phyloP scores from a whole-genome alignment of 2,888 invertebrate species.

The Metopia argyrocephala region DNA sequence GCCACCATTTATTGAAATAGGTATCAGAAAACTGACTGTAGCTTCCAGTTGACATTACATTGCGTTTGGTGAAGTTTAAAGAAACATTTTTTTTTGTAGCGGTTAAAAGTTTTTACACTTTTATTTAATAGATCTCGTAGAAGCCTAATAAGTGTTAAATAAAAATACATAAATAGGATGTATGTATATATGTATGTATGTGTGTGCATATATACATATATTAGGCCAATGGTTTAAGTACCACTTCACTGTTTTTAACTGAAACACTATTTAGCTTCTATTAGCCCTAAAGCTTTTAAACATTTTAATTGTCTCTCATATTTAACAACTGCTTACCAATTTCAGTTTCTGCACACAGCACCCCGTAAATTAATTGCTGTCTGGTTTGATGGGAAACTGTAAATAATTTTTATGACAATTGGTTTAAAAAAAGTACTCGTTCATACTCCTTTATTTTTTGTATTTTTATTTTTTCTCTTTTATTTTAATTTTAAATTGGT shows the following conservation, averaged over 20 bases:
- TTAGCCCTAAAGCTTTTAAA: conserved; percentile 9
- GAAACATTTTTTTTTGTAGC: no score
- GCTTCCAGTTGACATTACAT: no score
- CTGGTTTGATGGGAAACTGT: conserved; percentile 65
- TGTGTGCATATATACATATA: no score
- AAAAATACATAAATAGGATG: no score
- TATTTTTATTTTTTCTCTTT: neutral
- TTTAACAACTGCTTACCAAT: conserved; percentile 21
- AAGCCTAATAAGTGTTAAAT: no score
- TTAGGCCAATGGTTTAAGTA: no score
- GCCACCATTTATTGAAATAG: no score
- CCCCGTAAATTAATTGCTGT: conserved; percentile 67
- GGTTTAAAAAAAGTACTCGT: conserved; percentile 47
- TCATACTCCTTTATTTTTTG: conserved; percentile 3
- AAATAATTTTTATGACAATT: conserved; percentile 40
- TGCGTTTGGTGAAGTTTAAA: no score
- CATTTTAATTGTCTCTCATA: neutral
- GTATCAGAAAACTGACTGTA: no score
- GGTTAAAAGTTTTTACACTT: no score
- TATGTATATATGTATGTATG: no score
- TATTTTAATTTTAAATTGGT: conserved; percentile 10
- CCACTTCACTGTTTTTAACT: neutral
- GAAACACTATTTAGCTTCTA: conserved; percentile 42
- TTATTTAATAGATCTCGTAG: no score
- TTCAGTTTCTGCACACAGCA: conserved; percentile 24